Conservation (phyloP, 2,888 invertebrate genomes). For the Nemoura dubitans region DNA sequence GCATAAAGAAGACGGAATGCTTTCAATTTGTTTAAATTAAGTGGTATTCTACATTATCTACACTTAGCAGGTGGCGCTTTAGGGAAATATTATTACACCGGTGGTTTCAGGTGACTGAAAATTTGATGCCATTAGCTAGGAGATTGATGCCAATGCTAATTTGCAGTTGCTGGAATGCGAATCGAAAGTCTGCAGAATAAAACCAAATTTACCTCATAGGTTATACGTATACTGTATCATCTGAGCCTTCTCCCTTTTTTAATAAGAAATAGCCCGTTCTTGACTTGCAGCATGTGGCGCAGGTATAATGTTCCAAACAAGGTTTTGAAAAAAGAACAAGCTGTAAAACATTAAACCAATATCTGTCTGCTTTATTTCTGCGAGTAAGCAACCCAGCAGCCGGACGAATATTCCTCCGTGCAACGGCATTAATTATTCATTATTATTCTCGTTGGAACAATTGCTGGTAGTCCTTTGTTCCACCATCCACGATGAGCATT, state of each 20-base stretch:
- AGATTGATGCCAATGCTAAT: no score
- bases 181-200: no score
- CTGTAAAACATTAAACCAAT: neutral
- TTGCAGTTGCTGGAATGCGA: no score
- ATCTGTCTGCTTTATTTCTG: neutral
- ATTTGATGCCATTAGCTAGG: neutral
- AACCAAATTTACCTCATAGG: no score
- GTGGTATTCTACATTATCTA: constrained; percentile 12
- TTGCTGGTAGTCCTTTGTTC: neutral
- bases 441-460: neutral
- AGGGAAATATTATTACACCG: neutral
- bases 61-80: neutral
- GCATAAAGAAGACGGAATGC: constrained; percentile 4
- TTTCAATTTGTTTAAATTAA: constrained; percentile 12
- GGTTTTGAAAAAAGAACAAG: no score
- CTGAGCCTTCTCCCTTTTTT: no score
- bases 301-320: no score
- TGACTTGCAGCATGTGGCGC: no score
- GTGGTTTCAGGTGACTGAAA: neutral
- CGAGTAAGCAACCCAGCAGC: neutral
- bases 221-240: no score
- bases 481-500: neutral
- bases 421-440: neutral
- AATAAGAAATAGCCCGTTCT: no score
- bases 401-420: neutral